Base-by-base conservation (phyloP, 1,140 invertebrate genomes). In the Papilio polyxenes region DNA sequence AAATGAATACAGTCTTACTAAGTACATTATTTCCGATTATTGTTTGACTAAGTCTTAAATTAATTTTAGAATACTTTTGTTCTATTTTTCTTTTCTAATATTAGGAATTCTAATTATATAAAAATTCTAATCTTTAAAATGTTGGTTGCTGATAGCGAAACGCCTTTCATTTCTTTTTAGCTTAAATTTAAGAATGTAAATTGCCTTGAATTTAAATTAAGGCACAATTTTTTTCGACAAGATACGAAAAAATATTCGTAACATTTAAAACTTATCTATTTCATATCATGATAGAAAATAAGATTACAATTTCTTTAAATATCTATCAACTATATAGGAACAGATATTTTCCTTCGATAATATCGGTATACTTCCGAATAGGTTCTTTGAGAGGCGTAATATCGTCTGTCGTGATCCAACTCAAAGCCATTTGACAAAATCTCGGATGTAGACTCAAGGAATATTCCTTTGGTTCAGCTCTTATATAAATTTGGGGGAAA, bases 391-490 rank as follows among this genome's bases (percentile, higher is more conserved):
- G 65, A 72, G 31, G 23, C 65, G 65, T 72, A 72, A 72, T 72
- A 72, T 72, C 65, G 13, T 31, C 20, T 31, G 65, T 37, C 65
- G 65, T 15, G 11, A 37, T 31, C 13, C 10, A 15, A 37, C 13
- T 72, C 65, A 72, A 72, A 72, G 65, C 10, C 13, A 72, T 72
- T 72, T 72, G 65, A 72, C 65, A 40, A 72, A 44, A 72, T 72
- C 65, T 72, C 65, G 65, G 31, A 72, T 72, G 13, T 72, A 37
- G 65, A 72, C 65, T 72, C 15, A 40, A 15, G 31, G 65, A 72
- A 65, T 65, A 65, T 37, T 72, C 31, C 65, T 72, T 72, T 37
- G 65, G 65, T 15, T 15, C 11, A 8, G n/a, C 11, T 37, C 31
- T 31, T 6, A 72, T 72, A 72, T 65, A 65, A 23, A 65, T 65